phyloP scores from a whole-genome alignment of 2,113 vertebrate species.

The Aythya baeri region DNA sequence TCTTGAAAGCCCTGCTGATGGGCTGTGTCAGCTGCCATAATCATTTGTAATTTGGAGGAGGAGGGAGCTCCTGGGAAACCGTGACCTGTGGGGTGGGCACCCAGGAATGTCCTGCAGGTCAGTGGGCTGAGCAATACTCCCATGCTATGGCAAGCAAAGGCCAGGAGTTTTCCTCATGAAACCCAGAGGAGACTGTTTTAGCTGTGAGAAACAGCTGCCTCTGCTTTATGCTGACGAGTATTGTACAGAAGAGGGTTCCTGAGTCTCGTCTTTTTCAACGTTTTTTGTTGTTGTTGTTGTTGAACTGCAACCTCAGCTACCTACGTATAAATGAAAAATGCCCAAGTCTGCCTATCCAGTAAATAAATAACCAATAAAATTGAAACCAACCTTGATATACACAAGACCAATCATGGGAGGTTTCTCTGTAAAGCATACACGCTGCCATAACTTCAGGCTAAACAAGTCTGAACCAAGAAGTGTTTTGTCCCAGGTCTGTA shows the following conservation, averaged over 20 bases:
- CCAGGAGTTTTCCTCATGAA: background rate
- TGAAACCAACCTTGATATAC: background rate
- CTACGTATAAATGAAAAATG: background rate
- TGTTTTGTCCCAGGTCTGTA: slow-evolving; percentile 44
- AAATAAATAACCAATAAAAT: slow-evolving; percentile 1
- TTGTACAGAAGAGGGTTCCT: background rate
- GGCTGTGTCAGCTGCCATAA: background rate
- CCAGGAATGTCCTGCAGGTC: background rate
- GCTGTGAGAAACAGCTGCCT: background rate
- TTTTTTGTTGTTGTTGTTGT: background rate
- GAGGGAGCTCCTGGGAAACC: background rate
- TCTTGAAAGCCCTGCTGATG: background rate
- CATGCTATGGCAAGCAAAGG: background rate
- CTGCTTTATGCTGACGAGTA: background rate
- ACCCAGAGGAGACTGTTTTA: background rate
- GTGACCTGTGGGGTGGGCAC: background rate
- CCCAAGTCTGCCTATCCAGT: background rate
- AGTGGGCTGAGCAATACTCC: background rate
- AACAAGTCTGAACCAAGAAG: slow-evolving; percentile 56
- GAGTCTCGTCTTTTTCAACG: background rate
- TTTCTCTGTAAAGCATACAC: background rate
- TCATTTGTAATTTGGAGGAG: background rate
- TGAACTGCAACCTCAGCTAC: background rate
- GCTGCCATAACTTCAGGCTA: slow-evolving; percentile 58
- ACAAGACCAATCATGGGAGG: background rate